These are phyloP conservation scores for Coenonympha glycerion DNA, from an alignment of 2,888 invertebrate genomes.

Conservation along the genomic window DNA sequence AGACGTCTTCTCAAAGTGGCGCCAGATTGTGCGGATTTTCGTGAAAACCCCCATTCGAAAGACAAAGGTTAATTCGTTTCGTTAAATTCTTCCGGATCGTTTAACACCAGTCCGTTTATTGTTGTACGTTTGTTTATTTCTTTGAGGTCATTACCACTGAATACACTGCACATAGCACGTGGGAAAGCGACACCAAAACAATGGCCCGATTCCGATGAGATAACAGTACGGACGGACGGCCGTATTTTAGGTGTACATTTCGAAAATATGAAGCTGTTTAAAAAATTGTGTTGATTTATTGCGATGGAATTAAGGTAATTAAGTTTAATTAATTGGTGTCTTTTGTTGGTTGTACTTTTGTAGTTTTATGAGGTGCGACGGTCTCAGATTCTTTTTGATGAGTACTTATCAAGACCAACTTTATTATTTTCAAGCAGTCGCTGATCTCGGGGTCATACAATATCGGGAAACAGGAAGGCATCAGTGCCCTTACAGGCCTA, in stretches of 20 bases:
- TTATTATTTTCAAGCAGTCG: no score
- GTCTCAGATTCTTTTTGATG: no score
- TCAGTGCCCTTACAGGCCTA: no score
- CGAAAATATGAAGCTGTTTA: constrained; percentile 4
- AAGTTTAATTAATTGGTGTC: constrained; percentile 5
- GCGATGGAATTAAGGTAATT: not conserved
- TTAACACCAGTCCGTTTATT: constrained; percentile 1
- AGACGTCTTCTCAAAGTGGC: no score
- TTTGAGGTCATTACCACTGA: constrained; percentile 56
- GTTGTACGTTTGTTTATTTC: constrained; percentile 25
- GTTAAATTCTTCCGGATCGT: constrained; percentile 5
- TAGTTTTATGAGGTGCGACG: no score
- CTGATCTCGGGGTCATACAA: no score
- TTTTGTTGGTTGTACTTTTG: not conserved
- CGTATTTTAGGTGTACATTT: constrained; percentile 16
- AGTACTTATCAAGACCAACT: no score
- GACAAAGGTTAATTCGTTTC: no score
- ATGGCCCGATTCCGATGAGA: constrained; percentile 34
- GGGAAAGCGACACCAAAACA: constrained; percentile 52
- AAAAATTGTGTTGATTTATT: constrained; percentile 8
- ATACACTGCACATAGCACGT: no score
- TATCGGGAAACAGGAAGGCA: no score
- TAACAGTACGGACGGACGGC: constrained; percentile 18
- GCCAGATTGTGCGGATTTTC: no score
- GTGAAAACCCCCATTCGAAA: no score